These are phyloP conservation scores for Meteorus sp. DNA, from an alignment of 1,140 invertebrate genomes.

Conservation along the genomic window DNA sequence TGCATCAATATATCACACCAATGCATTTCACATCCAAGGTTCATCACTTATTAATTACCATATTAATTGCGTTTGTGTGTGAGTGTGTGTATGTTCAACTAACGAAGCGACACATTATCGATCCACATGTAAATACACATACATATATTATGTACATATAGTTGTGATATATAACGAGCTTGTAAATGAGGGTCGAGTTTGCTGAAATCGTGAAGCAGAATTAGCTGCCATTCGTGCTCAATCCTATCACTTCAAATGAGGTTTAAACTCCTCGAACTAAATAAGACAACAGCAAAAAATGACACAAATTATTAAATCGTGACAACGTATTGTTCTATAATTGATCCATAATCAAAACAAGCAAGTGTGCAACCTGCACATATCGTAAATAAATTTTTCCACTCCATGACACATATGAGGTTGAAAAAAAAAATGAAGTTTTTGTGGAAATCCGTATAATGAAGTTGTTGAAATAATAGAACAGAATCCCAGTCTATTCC, in stretches of 20 bases:
- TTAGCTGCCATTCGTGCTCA: not conserved
- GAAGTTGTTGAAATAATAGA: too few relatives aligned
- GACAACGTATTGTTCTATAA: too few relatives aligned
- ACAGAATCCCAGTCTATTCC: too few relatives aligned
- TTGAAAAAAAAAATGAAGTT: too few relatives aligned
- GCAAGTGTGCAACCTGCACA: too few relatives aligned
- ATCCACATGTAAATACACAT: too few relatives aligned
- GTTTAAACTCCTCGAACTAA: not conserved
- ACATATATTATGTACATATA: too few relatives aligned
- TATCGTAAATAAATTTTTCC: too few relatives aligned
- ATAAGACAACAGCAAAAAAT: not conserved
- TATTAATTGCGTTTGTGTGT: conserved; percentile 1
- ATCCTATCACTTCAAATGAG: not conserved
- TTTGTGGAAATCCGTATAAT: too few relatives aligned
- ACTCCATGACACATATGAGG: too few relatives aligned
- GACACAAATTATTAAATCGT: too few relatives aligned
- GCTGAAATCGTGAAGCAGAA: not conserved
- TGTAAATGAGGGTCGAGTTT: conserved; percentile 6
- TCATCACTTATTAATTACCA: not conserved
- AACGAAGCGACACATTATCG: conserved; percentile 1
- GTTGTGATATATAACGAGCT: not conserved
- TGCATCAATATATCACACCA: not conserved
- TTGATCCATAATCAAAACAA: too few relatives aligned
- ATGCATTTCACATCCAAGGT: not conserved
- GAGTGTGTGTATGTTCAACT: not conserved